Conservation (phyloP, 2,797 vertebrate species). For the Streptopelia turtur region DNA sequence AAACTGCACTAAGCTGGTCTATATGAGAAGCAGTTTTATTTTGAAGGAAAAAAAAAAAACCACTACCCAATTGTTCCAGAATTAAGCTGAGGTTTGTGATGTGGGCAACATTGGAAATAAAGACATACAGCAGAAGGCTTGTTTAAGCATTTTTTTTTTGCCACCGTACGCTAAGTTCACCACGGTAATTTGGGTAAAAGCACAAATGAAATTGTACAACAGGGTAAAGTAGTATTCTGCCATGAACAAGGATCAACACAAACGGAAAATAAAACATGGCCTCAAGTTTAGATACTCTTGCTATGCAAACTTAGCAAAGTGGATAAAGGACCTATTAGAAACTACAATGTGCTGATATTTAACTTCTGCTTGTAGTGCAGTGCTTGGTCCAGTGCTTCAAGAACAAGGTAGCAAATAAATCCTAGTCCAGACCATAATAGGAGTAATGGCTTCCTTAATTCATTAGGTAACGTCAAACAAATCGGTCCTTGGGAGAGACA, state of each 20-base stretch:
- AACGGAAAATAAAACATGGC: neutral
- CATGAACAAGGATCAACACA: neutral
- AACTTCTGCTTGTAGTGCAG: neutral
- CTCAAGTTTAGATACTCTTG: neutral
- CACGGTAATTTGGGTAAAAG: neutral
- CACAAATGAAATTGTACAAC: neutral
- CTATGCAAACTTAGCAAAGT: neutral
- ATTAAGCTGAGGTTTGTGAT: neutral
- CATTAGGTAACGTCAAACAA: neutral
- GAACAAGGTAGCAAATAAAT: neutral
- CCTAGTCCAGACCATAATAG: neutral
- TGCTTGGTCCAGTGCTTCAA: neutral
- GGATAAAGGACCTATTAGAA: neutral
- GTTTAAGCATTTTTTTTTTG: conserved; percentile 16
- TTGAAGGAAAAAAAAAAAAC: too few species aligned
- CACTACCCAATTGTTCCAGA: neutral
- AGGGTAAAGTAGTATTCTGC: neutral
- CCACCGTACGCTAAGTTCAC: neutral
- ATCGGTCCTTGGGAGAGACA: neutral
- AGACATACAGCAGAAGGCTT: conserved; percentile 36
- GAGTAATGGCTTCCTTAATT: conserved; percentile 21
- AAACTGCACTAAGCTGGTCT: neutral
- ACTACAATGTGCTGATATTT: neutral
- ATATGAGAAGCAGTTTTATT: neutral
- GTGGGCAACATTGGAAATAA: conserved; percentile 42